Evolutionary conservation across 2,888 invertebrate species (phyloP), one percentile per base, ranked within the genome.

Genomic region (Polydrusus pterygomalis): DNA sequence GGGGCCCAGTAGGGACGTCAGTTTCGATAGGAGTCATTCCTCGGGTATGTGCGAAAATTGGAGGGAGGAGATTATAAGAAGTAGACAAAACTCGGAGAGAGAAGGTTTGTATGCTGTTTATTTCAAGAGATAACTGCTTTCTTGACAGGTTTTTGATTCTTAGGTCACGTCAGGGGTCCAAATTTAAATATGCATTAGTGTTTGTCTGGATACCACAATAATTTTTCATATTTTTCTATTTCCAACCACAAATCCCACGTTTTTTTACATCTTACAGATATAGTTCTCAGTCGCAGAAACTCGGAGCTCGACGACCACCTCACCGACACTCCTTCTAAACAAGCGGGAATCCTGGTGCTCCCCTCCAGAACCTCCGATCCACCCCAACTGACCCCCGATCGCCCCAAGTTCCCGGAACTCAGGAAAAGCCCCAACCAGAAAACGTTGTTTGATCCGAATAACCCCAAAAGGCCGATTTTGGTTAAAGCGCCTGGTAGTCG

Each of bases 391-490:
- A 68, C n/a, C 11, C 10, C 65, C n/a, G 79, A 80, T 9, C 73
- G 78, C 9, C 80, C 80, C 0, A 77, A 75, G 49, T 78, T 71
- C 43, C 78, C 78, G 7, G 78, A 78, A 25, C 71, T 78, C 10
- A 34, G 60, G n/a, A 64, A 71, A 17, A 51, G 47, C 10, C 58
- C 73, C 13, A 68, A 63, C 1, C 74, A 77, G 43, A 77, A 74
- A 34, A 90, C 89, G 15, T 85, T 92, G 7, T 92, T 89, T 80
- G 91, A 92, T 86, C 92, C 91, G 0, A 90, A 90, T 80, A 92
- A 92, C 86, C 92, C 92, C 0, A 91, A 91, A 75, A 93, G 92
- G 87, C 94, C 94, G 18, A 94, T 95, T 78, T 90, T 94, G 80
- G 91, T 94, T 75, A 91, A 91, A 82, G 87, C 89, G 30, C 85